Base-by-base conservation (phyloP, 1,140 invertebrate species). In the Holotrichia oblita region DNA sequence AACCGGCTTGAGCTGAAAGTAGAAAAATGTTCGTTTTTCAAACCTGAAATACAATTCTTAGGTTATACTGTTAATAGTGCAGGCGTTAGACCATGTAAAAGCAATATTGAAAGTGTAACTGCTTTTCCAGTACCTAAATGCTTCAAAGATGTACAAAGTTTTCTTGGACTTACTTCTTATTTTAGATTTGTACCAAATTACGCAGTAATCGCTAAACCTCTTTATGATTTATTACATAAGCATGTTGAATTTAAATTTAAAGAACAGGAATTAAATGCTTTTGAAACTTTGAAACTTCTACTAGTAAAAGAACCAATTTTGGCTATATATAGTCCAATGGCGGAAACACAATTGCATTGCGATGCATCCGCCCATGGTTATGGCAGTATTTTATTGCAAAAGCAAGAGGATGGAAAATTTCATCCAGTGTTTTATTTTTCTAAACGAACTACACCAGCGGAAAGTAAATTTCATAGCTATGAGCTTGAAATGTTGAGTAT, bases 401-500 rank as follows among this genome's bases (percentile, higher is more conserved):
- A 79, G 42, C 80, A 82, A 22, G 24, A 55, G 22, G 81, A 85
- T 78, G 78, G 55, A 8, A 81, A 81, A 69, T 77, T 69, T 44
- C 82, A 85, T 77, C 88, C 84, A 24, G 81, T 89, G 3, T 86
- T 83, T 61, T 89, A 89, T 82, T 86, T 86, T 22, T 87, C 86
- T 22, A 81, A 85, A 40, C 79, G 79, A 40, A 80, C 88, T 6
- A 80, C 77, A 6, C 69, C 77, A 27, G 80, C 81, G 34, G 89
- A 91, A 82, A 80, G 73, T 14, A 83, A 87, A 14, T 89, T 88
- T 77, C 81, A 83, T 12, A 85, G 83, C 34, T 86, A 85, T 12
- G 88, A 90, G 79, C 79, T 87, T 40, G 88, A 90, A 84, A 85
- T 84, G 12, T 76, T 90, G 0, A 87, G 88, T 4, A 82, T 90